These are phyloP conservation scores for Drepanosiphum platanoidis DNA, from an alignment of 2,888 invertebrate genomes.

Conservation along the genomic window DNA sequence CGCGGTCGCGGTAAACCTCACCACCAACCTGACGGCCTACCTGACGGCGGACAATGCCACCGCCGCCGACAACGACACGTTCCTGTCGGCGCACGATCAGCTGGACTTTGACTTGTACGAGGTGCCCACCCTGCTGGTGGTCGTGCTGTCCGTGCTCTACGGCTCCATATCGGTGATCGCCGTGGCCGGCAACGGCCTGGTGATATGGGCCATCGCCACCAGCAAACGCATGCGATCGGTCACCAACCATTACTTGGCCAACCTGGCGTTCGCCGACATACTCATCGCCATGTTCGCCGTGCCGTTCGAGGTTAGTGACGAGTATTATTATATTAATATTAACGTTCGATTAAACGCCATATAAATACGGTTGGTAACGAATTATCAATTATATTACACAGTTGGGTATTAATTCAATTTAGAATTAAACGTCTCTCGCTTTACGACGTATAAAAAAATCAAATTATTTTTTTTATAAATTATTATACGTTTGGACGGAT, in stretches of 20 bases:
- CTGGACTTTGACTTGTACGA: conserved; percentile 72
- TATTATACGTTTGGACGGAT: no score
- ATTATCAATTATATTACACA: no score
- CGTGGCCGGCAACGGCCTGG: conserved; percentile 83
- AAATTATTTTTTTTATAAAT: no score
- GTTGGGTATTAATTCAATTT: no score
- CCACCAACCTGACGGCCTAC: conserved; percentile 38
- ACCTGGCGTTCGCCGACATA: conserved; percentile 86
- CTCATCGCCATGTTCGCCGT: conserved; percentile 86
- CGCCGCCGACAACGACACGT: no score
- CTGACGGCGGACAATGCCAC: conserved; percentile 9
- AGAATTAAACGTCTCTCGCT: no score
- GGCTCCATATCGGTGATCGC: conserved; percentile 84
- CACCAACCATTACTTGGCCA: conserved; percentile 87
- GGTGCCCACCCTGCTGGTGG: conserved; percentile 78
- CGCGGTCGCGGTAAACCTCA: conserved; percentile 42
- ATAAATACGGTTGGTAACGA: no score
- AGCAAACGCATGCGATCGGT: conserved; percentile 83
- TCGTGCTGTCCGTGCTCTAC: conserved; percentile 80
- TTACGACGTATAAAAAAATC: no score
- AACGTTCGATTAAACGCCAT: no score
- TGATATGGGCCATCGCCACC: conserved; percentile 84
- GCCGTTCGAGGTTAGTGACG: conserved; percentile 75
- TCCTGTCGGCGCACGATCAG: conserved; percentile 66
- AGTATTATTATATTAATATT: no score